Evolutionary conservation across 2,113 vertebrate genomes (phyloP).

Genomic region (Phrynocephalus versicolor): DNA sequence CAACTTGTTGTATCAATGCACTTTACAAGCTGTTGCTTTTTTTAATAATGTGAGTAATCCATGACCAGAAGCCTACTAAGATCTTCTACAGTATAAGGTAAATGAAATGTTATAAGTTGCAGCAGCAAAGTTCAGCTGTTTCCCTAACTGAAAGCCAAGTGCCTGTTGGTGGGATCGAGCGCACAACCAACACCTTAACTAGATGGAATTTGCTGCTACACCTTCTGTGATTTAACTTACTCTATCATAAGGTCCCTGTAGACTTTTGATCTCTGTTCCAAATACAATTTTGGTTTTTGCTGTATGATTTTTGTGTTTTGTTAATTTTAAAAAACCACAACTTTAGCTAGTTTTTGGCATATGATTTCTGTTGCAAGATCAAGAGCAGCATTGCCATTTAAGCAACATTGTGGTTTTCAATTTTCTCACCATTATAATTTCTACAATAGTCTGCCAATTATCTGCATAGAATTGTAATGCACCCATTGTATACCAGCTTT

Average conservation of each 20-base stretch:
- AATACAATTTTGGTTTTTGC: constrained; percentile 40
- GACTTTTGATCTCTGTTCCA: not conserved
- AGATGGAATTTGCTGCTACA: no score
- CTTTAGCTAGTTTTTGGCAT: not conserved
- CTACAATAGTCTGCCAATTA: constrained; percentile 33
- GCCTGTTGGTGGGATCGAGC: no score
- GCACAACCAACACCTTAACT: no score
- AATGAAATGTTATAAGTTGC: no score
- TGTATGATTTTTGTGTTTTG: not conserved
- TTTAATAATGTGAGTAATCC: not conserved
- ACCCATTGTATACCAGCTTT: constrained; percentile 40
- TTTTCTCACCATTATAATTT: constrained; percentile 24
- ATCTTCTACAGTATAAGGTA: no score
- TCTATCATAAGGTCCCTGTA: no score
- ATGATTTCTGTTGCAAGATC: not conserved
- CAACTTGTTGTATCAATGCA: not conserved
- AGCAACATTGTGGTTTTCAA: not conserved
- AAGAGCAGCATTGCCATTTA: not conserved
- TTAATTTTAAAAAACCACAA: constrained; percentile 17
- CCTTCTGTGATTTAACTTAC: no score
- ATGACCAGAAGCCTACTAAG: no score
- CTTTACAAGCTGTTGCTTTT: not conserved
- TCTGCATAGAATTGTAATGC: constrained; percentile 47
- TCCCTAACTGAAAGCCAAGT: no score
- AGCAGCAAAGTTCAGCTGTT: no score